These are phyloP conservation scores for Petromus typicus DNA, from an alignment of 2,113 vertebrate species.

Conservation along the genomic window DNA sequence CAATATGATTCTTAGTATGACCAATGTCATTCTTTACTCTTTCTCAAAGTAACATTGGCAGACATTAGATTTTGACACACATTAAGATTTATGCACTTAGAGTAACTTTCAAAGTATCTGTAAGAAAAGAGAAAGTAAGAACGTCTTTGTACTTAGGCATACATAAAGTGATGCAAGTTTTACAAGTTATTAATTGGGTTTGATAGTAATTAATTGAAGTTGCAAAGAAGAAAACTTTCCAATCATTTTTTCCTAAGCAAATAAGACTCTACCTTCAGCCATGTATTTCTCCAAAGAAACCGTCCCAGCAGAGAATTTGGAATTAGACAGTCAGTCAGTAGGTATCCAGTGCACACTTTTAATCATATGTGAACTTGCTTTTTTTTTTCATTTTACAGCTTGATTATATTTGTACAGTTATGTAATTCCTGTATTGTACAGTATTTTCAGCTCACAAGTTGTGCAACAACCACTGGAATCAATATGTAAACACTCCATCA, in stretches of 20 bases:
- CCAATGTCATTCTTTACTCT: background rate
- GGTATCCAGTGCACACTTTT: constrained; percentile 25
- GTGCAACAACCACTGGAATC: background rate
- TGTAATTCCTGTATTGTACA: background rate
- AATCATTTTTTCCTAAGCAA: constrained; percentile 61
- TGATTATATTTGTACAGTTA: background rate
- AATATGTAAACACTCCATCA: background rate
- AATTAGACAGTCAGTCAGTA: constrained; percentile 57
- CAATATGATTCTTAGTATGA: no score
- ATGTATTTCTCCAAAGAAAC: constrained; percentile 46
- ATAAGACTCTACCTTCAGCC: constrained; percentile 67
- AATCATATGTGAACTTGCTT: constrained; percentile 58
- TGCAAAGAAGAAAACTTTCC: constrained; percentile 65
- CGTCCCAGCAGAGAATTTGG: constrained; percentile 54
- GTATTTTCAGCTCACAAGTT: background rate
- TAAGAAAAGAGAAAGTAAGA: constrained; percentile 4
- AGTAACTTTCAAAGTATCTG: background rate
- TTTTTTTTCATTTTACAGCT: background rate
- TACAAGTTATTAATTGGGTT: constrained; percentile 43
- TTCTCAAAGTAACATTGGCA: constrained; percentile 6
- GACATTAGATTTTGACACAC: background rate
- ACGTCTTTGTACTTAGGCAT: background rate
- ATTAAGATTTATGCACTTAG: background rate
- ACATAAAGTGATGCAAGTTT: constrained; percentile 43
- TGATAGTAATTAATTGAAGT: constrained; percentile 70